phyloP scores from a whole-genome alignment of 2,888 invertebrate species.

The Arenicola marina region DNA sequence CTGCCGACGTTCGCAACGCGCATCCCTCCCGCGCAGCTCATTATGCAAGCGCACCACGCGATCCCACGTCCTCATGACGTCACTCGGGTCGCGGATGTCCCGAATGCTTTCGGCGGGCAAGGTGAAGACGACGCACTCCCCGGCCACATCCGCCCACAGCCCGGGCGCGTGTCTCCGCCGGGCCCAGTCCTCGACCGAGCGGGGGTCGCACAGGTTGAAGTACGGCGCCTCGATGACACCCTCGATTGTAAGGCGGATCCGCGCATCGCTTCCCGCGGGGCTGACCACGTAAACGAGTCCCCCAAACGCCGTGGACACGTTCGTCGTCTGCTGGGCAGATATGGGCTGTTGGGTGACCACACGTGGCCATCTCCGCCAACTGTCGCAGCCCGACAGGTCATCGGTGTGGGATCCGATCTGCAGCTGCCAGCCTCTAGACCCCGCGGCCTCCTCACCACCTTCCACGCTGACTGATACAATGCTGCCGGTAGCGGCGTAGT shows the following conservation, averaged over 20 bases:
- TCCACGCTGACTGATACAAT: background rate
- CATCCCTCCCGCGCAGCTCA: conserved; percentile 30
- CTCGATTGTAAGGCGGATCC: too few relatives aligned
- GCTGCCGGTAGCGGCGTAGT: background rate
- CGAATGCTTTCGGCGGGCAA: conserved; percentile 31
- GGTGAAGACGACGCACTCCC: conserved; percentile 30
- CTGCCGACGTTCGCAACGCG: conserved; percentile 9
- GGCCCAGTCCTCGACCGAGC: conserved; percentile 18
- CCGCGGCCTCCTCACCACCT: background rate
- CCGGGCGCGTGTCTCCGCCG: conserved; percentile 19
- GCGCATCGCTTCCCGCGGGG: too few relatives aligned
- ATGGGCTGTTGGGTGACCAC: background rate
- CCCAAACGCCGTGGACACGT: background rate
- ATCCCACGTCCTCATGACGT: conserved; percentile 32
- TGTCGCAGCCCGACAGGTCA: background rate
- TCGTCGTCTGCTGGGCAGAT: too few relatives aligned
- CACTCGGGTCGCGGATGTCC: conserved; percentile 23
- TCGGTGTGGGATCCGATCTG: background rate
- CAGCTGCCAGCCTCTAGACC: background rate
- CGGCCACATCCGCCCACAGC: conserved; percentile 38
- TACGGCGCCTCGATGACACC: background rate
- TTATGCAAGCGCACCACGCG: conserved; percentile 29
- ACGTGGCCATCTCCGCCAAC: background rate
- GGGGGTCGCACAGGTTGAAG: background rate
- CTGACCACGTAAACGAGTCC: background rate